phyloP scores from a whole-genome alignment of 1,140 invertebrate genomes.

The Drepana arcuata region DNA sequence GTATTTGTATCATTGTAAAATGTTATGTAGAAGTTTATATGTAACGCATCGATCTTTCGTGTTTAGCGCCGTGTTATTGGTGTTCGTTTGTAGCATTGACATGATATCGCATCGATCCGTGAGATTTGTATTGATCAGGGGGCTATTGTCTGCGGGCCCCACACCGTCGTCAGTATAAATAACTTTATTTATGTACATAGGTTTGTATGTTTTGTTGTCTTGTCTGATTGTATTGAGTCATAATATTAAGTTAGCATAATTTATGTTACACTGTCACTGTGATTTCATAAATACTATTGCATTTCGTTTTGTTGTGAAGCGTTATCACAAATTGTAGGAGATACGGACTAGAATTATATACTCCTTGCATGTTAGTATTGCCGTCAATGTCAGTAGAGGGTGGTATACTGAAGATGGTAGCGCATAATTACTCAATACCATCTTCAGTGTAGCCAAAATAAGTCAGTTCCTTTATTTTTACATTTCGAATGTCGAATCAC shows the following conservation, averaged over 20 bases:
- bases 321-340: constrained; percentile 28
- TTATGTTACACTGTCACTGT: constrained; percentile 62
- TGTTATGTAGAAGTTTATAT: constrained; percentile 62
- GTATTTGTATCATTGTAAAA: constrained; percentile 61
- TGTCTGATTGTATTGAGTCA: constrained; percentile 54
- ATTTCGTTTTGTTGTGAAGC: constrained; percentile 51
- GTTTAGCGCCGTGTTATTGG: constrained; percentile 38
- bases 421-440: no score
- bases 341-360: no score
- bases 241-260: constrained; percentile 63
- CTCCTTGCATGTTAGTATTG: no score
- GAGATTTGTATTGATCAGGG: constrained; percentile 8
- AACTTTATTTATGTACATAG: constrained; percentile 22
- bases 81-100: no score
- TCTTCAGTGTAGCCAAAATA: no score
- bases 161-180: constrained; percentile 24
- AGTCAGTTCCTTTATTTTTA: no score
- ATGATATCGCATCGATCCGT: no score
- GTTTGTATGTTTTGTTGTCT: constrained; percentile 45
- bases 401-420: no score
- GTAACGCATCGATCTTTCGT: constrained; percentile 36
- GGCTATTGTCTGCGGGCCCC: no score
- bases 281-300: constrained; percentile 62
- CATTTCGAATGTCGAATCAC: no score
- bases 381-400: no score